Percentiles rank a stretch among this genome's conserved stretches.
These are phyloP conservation scores for Apotomis capreana DNA, from an alignment of 2,888 invertebrate genomes.

Conservation along the genomic window DNA sequence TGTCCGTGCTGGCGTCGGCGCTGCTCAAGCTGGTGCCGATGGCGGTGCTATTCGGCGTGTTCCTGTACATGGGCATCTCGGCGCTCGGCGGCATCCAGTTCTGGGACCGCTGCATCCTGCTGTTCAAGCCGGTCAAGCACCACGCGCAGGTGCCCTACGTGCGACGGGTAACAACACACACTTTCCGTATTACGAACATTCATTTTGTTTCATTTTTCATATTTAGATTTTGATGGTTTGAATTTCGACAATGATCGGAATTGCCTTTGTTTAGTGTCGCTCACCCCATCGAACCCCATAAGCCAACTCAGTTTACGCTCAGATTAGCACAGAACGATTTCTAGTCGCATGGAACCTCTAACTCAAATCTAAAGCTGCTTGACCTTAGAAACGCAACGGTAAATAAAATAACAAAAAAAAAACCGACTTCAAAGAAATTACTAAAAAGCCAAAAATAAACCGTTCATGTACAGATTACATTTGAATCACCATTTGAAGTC, in stretches of 20 bases:
- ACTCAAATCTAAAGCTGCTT: no score
- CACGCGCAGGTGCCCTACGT: slow-evolving; percentile 96
- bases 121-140: slow-evolving; percentile 98
- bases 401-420: no score
- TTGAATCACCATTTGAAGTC: no score
- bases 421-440: no score
- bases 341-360: no score
- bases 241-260: not conserved
- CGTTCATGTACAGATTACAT: no score
- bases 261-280: no score
- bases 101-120: slow-evolving; percentile 93
- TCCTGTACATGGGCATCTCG: slow-evolving; percentile 98
- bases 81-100: slow-evolving; percentile 97
- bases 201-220: not conserved
- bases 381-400: no score
- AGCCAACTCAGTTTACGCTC: no score
- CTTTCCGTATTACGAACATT: not conserved
- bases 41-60: slow-evolving; percentile 98
- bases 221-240: not conserved
- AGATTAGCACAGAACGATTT: no score
- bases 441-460: no score
- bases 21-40: slow-evolving; percentile 93
- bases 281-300: no score
- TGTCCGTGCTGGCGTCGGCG: slow-evolving; percentile 92
- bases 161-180: slow-evolving; percentile 84